Evolutionary conservation across 2,113 vertebrate species (phyloP), one percentile per base, ranked within the genome.

Genomic region (Paraplagusia blochii): DNA sequence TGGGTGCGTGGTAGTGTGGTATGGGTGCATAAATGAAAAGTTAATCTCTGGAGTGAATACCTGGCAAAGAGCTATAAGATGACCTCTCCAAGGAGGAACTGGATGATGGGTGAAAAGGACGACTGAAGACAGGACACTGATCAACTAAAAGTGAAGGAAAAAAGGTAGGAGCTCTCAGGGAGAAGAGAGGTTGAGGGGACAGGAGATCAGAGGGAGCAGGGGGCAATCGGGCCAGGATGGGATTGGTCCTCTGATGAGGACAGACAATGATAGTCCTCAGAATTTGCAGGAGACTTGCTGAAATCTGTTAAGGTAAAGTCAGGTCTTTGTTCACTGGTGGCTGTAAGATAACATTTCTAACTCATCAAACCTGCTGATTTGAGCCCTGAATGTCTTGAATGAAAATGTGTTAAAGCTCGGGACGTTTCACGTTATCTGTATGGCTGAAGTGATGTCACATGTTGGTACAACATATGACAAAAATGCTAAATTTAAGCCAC

Each of bases 11-110:
- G 22, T 29, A 4, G 22, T 29, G 22, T 29, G 6, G 22, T 29
- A 69, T 69, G 75, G 58, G 59, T 64, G 80, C 72, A 68, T 76
- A 85, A 73, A 84, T 79, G 63, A 71, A 76, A 72, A 82, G 76
- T 69, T 81, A 83, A 87, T 86, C 78, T 83, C 72, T 67, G 59
- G 72, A 79, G 82, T 81, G 74, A 80, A 77, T 58, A 76, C 66
- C 68, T 82, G 76, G 81, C 77, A 76, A 79, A 80, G 71, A 81
- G 69, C 71, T 45, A 69, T 63, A 65, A 68, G 66, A 74, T 72
- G 66, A 76, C 69, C 66, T 82, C 79, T 69, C 57, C 54, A 74
- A 81, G 70, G 74, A 70, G 63, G 71, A 76, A 80, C 63, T 55
- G 14, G 56, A 64, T 63, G 48, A 61, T n/a, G 69, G 64, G 72